These are phyloP conservation scores for Yponomeuta evonymella DNA, from an alignment of 2,888 invertebrate species.

Conservation along the genomic window DNA sequence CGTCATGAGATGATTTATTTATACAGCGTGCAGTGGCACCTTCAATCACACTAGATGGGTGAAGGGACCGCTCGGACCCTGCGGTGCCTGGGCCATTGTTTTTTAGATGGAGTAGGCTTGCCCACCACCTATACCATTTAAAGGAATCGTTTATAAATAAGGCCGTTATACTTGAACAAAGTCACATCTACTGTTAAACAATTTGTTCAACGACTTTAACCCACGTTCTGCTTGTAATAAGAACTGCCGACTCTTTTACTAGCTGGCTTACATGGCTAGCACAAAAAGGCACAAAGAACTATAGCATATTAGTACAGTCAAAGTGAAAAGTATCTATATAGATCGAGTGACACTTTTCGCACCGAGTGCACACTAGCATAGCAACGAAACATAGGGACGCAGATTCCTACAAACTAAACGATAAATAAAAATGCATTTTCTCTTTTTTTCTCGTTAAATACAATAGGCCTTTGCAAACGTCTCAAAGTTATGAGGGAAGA, in stretches of 20 bases:
- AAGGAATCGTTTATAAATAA: too few species aligned
- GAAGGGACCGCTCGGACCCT: too few species aligned
- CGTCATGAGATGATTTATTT: too few species aligned
- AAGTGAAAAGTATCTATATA: not conserved
- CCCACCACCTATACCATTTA: too few species aligned
- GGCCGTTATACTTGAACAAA: not conserved
- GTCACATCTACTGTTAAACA: not conserved
- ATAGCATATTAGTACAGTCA: not conserved
- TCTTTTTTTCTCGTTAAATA: conserved; percentile 9
- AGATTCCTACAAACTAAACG: conserved; percentile 9
- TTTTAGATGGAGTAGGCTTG: too few species aligned
- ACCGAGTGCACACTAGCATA: not conserved
- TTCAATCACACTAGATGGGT: too few species aligned
- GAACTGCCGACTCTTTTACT: not conserved
- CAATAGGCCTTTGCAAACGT: conserved; percentile 33
- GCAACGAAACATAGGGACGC: conserved; percentile 5
- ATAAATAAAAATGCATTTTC: conserved; percentile 20
- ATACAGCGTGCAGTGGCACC: too few species aligned
- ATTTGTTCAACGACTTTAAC: not conserved
- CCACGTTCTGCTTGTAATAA: not conserved
- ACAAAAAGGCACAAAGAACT: not conserved
- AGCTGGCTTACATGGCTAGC: not conserved
- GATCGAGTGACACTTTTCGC: conserved; percentile 1
- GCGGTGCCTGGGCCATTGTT: too few species aligned
- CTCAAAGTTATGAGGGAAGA: conserved; percentile 36